Conservation (phyloP, 2,797 vertebrate species). For the Buceros bicornis region DNA sequence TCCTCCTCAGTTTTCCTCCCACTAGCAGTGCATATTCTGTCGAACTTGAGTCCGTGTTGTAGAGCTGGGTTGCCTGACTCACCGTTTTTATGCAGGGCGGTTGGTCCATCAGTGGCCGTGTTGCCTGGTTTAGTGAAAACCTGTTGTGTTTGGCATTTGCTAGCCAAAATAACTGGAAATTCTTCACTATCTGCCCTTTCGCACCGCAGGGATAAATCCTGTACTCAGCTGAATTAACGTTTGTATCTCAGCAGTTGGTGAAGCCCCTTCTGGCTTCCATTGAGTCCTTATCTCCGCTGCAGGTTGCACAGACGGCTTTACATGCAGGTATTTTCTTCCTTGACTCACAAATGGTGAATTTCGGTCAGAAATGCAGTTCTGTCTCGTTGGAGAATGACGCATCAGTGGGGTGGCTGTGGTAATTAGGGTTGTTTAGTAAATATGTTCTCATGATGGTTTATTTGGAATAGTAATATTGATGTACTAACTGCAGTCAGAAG, state of each 20-base stretch:
- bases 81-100: neutral
- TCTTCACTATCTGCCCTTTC: neutral
- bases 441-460: neutral
- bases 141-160: neutral
- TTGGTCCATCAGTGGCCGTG: neutral
- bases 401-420: neutral
- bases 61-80: neutral
- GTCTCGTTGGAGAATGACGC: neutral
- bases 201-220: neutral
- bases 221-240: neutral
- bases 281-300: neutral
- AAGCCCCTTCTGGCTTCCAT: neutral
- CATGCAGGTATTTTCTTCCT: neutral
- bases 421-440: neutral
- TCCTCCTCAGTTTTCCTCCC: neutral
- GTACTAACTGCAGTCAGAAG: neutral
- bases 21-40: neutral
- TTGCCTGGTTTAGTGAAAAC: neutral
- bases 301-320: neutral
- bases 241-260: neutral
- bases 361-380: neutral
- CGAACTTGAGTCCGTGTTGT: neutral
- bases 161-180: neutral
- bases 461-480: neutral
- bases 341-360: accelerated